phyloP scores from a whole-genome alignment of 64 coral and sea anemone genomes.

The Stichodactyla mertensii region DNA sequence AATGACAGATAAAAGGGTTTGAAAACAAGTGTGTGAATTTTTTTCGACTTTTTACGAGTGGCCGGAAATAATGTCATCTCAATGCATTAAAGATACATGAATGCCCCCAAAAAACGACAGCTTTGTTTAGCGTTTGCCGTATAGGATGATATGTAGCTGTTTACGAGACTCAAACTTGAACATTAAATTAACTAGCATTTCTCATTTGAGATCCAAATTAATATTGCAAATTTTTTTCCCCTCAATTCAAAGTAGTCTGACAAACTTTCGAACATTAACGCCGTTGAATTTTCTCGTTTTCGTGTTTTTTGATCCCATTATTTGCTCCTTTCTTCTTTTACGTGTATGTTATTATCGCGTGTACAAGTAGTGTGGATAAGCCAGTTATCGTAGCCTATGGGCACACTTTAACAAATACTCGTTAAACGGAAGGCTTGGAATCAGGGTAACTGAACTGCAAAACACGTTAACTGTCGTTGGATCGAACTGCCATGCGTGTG shows the following conservation, averaged over 20 bases:
- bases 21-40: neutral
- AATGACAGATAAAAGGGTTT: neutral
- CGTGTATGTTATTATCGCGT: neutral
- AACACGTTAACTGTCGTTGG: neutral
- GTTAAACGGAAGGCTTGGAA: neutral
- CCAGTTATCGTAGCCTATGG: slow-evolving; percentile 6
- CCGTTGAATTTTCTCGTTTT: neutral
- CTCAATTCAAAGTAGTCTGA: neutral
- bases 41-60: neutral
- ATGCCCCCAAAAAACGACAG: neutral
- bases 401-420: neutral
- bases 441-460: neutral
- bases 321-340: neutral
- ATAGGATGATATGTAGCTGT: neutral
- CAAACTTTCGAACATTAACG: neutral
- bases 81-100: slow-evolving; percentile 25
- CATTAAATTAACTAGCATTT: neutral
- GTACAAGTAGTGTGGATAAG: neutral
- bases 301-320: neutral
- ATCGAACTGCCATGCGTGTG: neutral
- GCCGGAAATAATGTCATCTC: slow-evolving; percentile 24
- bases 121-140: neutral
- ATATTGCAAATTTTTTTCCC: neutral
- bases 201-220: neutral
- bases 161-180: neutral